Evolutionary conservation across 2,888 invertebrate species (phyloP).

Genomic region (Pegoplata infirma): DNA sequence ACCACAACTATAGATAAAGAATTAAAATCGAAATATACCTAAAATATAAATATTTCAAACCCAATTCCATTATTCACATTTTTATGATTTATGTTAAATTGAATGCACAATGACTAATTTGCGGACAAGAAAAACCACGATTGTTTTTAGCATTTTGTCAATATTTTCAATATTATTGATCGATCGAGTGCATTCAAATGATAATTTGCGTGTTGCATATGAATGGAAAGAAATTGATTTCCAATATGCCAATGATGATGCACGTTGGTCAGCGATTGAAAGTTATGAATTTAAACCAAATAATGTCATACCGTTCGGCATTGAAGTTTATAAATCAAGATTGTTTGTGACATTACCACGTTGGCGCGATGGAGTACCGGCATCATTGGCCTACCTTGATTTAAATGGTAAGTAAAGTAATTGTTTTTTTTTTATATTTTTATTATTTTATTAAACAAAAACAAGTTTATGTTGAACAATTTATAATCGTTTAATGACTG

Average conservation of each 20-base stretch:
- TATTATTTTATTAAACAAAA: not conserved
- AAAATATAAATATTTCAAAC: not conserved
- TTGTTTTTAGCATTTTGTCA: conserved; percentile 55
- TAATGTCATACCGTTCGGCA: conserved; percentile 86
- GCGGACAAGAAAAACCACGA: conserved; percentile 24
- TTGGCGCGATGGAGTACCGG: conserved; percentile 87
- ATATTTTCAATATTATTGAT: conserved; percentile 61
- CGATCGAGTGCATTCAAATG: conserved; percentile 74
- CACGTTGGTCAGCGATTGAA: conserved; percentile 81
- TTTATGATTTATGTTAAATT: conserved; percentile 40
- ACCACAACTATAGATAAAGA: not conserved
- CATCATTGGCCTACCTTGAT: conserved; percentile 86
- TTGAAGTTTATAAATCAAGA: conserved; percentile 84
- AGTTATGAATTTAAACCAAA: conserved; percentile 83
- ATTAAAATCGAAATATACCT: too few species aligned
- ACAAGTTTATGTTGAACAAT: not conserved
- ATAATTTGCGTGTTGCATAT: conserved; percentile 84
- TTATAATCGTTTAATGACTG: not conserved
- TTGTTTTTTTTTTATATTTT: not conserved
- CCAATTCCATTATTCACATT: conserved; percentile 4
- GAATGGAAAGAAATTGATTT: conserved; percentile 88
- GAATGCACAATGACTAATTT: conserved; percentile 34
- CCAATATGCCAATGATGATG: conserved; percentile 81
- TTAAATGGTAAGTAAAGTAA: conserved; percentile 81
- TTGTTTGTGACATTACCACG: conserved; percentile 87